Conservation (phyloP, 2,797 vertebrate genomes). For the Leuciscus waleckii region DNA sequence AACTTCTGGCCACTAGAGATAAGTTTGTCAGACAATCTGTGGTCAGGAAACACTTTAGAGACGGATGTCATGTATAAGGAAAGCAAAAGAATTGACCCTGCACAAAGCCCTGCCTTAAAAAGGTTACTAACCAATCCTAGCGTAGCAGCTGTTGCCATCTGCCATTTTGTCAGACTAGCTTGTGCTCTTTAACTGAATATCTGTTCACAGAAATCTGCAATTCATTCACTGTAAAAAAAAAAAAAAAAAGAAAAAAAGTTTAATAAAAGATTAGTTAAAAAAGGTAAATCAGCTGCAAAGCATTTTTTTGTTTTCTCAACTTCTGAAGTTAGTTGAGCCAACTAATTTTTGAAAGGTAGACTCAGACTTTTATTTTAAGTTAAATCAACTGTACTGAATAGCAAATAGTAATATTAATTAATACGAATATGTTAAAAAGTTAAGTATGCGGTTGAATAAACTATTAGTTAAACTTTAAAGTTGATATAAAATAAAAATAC, state of each 20-base stretch:
- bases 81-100: constrained; percentile 11
- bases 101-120: neutral
- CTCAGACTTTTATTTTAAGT: neutral
- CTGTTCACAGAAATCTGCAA: neutral
- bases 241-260: neutral
- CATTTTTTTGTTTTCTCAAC: neutral
- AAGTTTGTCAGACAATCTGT: constrained; percentile 11
- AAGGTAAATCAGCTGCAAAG: neutral
- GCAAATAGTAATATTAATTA: neutral
- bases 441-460: neutral
- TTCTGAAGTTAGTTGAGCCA: neutral
- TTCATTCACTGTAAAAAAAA: neutral
- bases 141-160: neutral
- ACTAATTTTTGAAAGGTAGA: neutral
- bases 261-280: neutral
- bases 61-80: neutral
- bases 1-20: neutral
- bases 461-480: neutral
- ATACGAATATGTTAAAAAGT: neutral
- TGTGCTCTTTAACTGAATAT: neutral
- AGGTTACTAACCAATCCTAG: neutral
- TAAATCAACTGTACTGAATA: neutral
- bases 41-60: neutral
- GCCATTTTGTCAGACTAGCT: neutral
- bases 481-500: neutral